Conservation (phyloP, 35 echinoderm and acorn worm genomes). For the Ophioderma brevispina region DNA sequence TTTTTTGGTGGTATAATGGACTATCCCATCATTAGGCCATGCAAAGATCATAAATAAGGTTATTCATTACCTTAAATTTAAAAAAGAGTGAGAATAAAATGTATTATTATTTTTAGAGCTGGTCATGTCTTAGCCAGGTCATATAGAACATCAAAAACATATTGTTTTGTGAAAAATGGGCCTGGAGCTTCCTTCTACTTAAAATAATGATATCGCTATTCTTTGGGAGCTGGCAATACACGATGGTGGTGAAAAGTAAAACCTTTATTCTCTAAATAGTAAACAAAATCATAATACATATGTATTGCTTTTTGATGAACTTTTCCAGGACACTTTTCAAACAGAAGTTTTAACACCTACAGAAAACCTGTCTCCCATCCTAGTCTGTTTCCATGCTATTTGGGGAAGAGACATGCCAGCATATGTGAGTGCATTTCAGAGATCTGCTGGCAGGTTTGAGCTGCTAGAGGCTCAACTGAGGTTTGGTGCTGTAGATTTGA, state of each 20-base stretch:
- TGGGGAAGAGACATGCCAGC: background rate
- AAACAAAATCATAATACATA: too few species aligned
- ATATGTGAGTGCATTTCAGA: background rate
- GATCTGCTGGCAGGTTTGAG: background rate
- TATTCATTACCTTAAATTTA: too few species aligned
- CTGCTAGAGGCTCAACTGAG: background rate
- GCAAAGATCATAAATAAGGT: too few species aligned
- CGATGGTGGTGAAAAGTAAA: too few species aligned
- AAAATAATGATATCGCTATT: background rate
- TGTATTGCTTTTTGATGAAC: background rate
- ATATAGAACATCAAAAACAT: background rate
- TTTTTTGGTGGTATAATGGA: too few species aligned
- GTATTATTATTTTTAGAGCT: too few species aligned
- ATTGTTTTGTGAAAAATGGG: background rate
- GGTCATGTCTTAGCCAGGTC: too few species aligned
- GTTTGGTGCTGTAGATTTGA: background rate
- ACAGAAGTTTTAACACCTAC: background rate
- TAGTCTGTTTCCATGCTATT: background rate
- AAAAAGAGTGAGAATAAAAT: too few species aligned
- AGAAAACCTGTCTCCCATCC: background rate
- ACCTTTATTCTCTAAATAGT: too few species aligned
- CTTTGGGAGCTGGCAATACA: background rate
- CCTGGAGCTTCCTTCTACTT: background rate
- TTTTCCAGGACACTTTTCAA: background rate
- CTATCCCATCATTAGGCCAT: too few species aligned